These are phyloP conservation scores for Odontomachus brunneus DNA, from an alignment of 1,140 invertebrate genomes.

Conservation along the genomic window DNA sequence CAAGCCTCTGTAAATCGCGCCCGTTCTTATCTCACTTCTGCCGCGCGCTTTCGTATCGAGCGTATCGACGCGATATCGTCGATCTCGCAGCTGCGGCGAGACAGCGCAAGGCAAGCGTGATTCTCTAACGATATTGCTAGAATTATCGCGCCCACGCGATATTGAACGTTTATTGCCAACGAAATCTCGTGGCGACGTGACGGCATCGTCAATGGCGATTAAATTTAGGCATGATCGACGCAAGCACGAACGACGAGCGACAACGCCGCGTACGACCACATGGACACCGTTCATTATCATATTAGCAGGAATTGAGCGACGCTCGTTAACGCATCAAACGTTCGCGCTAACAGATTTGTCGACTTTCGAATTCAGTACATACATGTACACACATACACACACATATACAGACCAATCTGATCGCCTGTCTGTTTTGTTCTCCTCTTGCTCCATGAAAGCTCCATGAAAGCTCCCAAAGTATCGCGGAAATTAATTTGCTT, in stretches of 20 bases:
- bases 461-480: neutral
- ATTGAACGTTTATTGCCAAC: neutral
- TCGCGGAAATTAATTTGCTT: neutral
- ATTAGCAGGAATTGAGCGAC: constrained; percentile 17
- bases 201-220: constrained; percentile 1
- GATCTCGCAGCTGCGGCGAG: neutral
- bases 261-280: neutral
- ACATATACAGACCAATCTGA: no score
- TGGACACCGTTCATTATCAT: constrained; percentile 24
- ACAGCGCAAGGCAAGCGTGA: neutral
- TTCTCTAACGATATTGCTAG: neutral
- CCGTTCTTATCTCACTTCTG: constrained; percentile 16
- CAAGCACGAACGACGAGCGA: neutral
- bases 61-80: neutral
- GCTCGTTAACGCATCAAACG: constrained; percentile 19
- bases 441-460: no score
- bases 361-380: neutral
- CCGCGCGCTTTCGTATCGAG: neutral
- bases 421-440: no score
- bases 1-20: neutral
- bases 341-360: constrained; percentile 7
- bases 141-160: neutral
- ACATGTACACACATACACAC: neutral
- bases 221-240: constrained; percentile 46
- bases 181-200: constrained; percentile 13